These are phyloP conservation scores for Eugnorisma glareosa DNA, from an alignment of 2,888 invertebrate genomes.

Conservation along the genomic window DNA sequence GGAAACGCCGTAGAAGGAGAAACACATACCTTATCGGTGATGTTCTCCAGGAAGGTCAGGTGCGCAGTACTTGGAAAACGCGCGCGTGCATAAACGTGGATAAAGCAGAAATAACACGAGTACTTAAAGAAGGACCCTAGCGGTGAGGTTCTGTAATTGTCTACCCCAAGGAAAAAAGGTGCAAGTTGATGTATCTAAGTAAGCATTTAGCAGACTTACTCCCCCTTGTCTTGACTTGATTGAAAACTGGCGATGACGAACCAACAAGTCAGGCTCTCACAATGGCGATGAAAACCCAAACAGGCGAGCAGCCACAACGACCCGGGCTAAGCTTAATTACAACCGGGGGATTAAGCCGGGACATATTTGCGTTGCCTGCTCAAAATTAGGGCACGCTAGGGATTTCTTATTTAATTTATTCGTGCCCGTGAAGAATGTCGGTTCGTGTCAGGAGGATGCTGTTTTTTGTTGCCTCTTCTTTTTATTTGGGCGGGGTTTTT, in stretches of 20 bases:
- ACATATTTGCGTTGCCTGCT: conserved; percentile 74
- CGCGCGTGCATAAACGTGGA: background rate
- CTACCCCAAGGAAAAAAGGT: background rate
- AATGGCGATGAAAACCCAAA: conserved; percentile 69
- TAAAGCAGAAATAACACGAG: background rate
- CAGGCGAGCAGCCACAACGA: conserved; percentile 68
- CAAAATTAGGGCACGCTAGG: conserved; percentile 74
- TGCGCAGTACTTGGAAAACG: background rate
- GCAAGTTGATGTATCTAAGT: background rate
- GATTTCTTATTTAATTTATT: conserved; percentile 80
- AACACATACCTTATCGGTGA: background rate
- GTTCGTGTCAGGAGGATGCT: conserved; percentile 52
- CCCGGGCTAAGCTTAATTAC: conserved; percentile 73
- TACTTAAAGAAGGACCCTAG: background rate
- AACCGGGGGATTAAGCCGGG: conserved; percentile 72
- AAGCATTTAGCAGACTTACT: background rate
- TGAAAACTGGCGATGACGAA: conserved; percentile 66
- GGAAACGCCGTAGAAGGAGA: background rate
- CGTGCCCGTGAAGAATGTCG: conserved; percentile 71
- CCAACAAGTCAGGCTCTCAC: conserved; percentile 63
- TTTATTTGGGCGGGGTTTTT: conserved; percentile 17
- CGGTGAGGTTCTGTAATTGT: background rate
- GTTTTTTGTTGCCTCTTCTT: conserved; percentile 42
- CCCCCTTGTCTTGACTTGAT: conserved; percentile 37
- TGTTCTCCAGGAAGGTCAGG: background rate